Conservation (phyloP, 2,888 invertebrate species). For the Apamea sordens region DNA sequence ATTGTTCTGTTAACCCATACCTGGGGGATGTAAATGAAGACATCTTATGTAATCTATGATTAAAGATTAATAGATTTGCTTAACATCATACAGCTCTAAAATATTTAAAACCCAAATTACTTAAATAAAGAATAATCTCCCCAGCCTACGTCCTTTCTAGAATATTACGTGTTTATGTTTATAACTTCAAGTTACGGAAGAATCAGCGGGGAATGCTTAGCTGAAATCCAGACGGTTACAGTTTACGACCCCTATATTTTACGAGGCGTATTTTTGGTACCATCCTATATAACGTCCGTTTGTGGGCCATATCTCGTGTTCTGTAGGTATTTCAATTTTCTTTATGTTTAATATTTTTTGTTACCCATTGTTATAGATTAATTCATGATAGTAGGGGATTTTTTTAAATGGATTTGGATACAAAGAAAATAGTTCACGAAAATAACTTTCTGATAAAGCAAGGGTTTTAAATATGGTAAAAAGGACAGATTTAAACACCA, state of each 20-base stretch:
- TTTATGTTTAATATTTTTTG: conserved; percentile 34
- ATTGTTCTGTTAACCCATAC: conserved; percentile 23
- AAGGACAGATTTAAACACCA: background rate
- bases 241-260: conserved; percentile 78
- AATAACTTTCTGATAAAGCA: background rate
- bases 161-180: conserved; percentile 74
- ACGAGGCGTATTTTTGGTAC: conserved; percentile 65
- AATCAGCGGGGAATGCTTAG: conserved; percentile 77
- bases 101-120: background rate
- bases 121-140: background rate
- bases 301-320: conserved; percentile 74
- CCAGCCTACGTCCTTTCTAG: conserved; percentile 6
- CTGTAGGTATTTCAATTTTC: conserved; percentile 75
- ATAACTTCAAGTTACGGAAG: conserved; percentile 68
- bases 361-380: background rate
- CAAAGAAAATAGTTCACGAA: background rate
- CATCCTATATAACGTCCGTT: conserved; percentile 42
- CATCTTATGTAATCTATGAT: background rate
- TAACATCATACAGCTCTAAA: background rate
- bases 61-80: background rate
- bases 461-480: background rate
- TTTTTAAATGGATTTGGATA: background rate
- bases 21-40: background rate
- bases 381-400: background rate
- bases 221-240: conserved; percentile 74